Evolutionary conservation across 2,113 vertebrate genomes (phyloP).

Genomic region (Amazona guildingii): DNA sequence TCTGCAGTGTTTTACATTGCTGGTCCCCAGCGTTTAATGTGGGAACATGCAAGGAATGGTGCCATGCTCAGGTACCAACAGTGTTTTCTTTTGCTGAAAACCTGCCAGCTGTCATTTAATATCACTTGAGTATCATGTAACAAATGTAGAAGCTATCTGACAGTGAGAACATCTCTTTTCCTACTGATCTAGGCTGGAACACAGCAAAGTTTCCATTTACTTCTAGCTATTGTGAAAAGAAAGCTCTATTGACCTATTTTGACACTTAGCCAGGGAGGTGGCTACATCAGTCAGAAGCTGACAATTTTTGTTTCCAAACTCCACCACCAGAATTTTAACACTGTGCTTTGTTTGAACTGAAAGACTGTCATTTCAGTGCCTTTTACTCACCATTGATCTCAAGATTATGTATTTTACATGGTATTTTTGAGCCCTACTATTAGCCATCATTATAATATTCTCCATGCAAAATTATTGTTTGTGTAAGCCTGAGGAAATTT

Average conservation of each 20-base stretch:
- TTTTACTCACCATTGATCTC: neutral
- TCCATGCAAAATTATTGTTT: neutral
- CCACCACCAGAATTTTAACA: slow-evolving; percentile 55
- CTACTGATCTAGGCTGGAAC: neutral
- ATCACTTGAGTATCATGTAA: neutral
- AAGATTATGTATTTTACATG: neutral
- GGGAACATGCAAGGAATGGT: slow-evolving; percentile 37
- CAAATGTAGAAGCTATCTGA: slow-evolving; percentile 34
- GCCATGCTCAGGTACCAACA: neutral
- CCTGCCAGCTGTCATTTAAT: slow-evolving; percentile 8
- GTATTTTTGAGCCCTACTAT: neutral
- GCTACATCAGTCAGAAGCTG: slow-evolving; percentile 62
- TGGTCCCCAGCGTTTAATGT: slow-evolving; percentile 65
- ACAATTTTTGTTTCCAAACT: slow-evolving; percentile 55
- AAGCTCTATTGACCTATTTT: slow-evolving; percentile 61
- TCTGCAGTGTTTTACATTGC: neutral
- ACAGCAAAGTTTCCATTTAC: slow-evolving; percentile 59
- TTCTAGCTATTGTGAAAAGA: slow-evolving; percentile 51
- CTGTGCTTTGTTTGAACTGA: neutral
- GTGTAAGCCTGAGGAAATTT: neutral
- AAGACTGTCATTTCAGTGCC: neutral
- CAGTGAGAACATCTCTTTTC: neutral
- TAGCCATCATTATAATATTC: neutral
- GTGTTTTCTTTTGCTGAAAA: slow-evolving; percentile 9
- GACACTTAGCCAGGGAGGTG: slow-evolving; percentile 53